Base-by-base conservation (phyloP, 2,113 vertebrate species). In the Megalops atlanticus region DNA sequence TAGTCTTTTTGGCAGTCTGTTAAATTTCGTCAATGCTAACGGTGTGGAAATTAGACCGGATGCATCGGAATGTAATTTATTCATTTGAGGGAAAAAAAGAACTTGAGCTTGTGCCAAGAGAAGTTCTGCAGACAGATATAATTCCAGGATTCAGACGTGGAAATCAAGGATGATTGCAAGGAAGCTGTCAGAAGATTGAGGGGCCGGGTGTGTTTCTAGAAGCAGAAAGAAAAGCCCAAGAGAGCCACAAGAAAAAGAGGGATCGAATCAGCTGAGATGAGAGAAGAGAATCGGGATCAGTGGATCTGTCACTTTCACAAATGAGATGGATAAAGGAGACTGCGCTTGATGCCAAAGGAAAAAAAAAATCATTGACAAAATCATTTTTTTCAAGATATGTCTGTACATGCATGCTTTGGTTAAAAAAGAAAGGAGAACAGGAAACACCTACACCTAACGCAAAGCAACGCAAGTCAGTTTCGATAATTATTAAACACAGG, bases 11-110 rank as follows among this genome's bases (percentile, higher is more conserved):
- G 89, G 88, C 85, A 86, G 80, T 88, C 85, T 87, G 83, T 89
- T 86, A 85, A 89, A 90, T 86, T 87, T 83, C 88, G 88, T 89
- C 84, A 88, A 87, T 86, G 83, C 80, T 74, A 49, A 82, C 85
- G 85, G 83, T 84, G 70, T 39, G 77, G 82, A 87, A 89, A 90
- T 84, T 85, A 85, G 71, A 84, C 12, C 52, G 76, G 49, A 10
- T 41, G 31, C 84, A 74, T 47, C 71, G 73, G 81, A 85, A 45
- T n/a, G n/a, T n/a, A 64, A 80, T 47, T 76, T 75, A 85, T 81
- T 85, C 73, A 75, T 38, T 24, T 68, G 77, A 79, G 24, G 24
- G 71, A 16, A 68, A 35, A 70, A 78, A 76, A 78, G 86, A 88
- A 79, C 86, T 88, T 85, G 82, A 89, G 84, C 14, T 10, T 35